Evolutionary conservation across 2,888 invertebrate genomes (phyloP), one percentile per base, ranked within the genome.

Genomic region (Drosophila longiperda): DNA sequence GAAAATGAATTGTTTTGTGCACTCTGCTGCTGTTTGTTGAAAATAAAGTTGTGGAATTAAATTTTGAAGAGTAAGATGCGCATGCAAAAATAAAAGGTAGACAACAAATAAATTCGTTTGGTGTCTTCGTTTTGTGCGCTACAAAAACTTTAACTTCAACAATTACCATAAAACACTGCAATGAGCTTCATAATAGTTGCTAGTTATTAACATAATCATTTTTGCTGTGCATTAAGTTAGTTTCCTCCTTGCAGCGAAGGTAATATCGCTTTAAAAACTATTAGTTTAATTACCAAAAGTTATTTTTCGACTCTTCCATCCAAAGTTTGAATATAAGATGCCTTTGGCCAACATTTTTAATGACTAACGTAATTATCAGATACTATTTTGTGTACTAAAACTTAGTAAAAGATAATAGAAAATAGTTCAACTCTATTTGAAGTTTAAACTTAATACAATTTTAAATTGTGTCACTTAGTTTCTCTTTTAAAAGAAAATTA

Each of bases 181-280:
- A 80, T 89, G 78, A 83, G 74, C 75, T 74, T 69, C 66, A 74
- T 77, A 77, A 79, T 84, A 83, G 89, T 78, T 85, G 58, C 40
- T 53, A 83, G 73, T 73, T 90, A 88, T 86, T 86, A 78, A 71
- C 82, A 82, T 83, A 80, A 80, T 84, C 82, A 75, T 73, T 69
- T 83, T 80, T 61, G 26, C 49, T 26, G 17, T 36, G 38, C 52
- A 38, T 29, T 36, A 67, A 55, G 59, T 49, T 48, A 55, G 38
- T 40, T 38, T 49, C 3, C 42, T 17, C 23, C 45, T 7, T 20
- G n/a, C 29, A n/a, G 52, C 20, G 20, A 20, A 33, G 26, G 42
- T 62, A 11, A 49, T 75, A 52, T 42, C 57, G 29, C 26, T 33
- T 42, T 11, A 61, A 61, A 34, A 59, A 33, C 57, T 75, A 66